phyloP scores from a whole-genome alignment of 2,797 vertebrate species.

The Mus caroli region DNA sequence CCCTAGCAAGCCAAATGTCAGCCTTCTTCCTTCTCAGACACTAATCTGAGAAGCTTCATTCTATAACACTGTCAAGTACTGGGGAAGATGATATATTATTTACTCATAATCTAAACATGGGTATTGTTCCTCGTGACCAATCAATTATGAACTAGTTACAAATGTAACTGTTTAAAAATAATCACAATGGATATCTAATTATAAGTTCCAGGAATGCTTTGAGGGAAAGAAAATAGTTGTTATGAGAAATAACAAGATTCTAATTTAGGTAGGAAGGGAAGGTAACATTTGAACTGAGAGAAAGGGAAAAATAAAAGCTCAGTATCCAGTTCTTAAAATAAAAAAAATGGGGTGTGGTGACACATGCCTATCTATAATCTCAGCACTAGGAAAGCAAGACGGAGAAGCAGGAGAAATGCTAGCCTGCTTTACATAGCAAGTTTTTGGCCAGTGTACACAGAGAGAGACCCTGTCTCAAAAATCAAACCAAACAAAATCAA shows the following conservation, averaged over 20 bases:
- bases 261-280: background rate
- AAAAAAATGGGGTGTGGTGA: background rate
- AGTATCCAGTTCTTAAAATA: background rate
- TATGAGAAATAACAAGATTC: background rate
- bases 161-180: background rate
- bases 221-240: background rate
- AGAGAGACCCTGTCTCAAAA: background rate
- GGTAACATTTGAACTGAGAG: background rate
- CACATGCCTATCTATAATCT: background rate
- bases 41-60: background rate
- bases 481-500: background rate
- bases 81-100: slow-evolving; percentile 31
- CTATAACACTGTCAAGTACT: background rate
- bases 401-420: background rate
- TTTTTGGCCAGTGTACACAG: background rate
- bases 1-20: background rate
- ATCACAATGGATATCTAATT: background rate
- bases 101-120: background rate
- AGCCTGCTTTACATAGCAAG: background rate
- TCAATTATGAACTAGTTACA: slow-evolving; percentile 15
- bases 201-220: slow-evolving; percentile 7
- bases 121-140: background rate
- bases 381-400: background rate
- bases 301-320: background rate
- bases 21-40: background rate